Evolutionary conservation across 2,113 vertebrate genomes (phyloP), one percentile per base, ranked within the genome.

Genomic region (Anolis sagrei): DNA sequence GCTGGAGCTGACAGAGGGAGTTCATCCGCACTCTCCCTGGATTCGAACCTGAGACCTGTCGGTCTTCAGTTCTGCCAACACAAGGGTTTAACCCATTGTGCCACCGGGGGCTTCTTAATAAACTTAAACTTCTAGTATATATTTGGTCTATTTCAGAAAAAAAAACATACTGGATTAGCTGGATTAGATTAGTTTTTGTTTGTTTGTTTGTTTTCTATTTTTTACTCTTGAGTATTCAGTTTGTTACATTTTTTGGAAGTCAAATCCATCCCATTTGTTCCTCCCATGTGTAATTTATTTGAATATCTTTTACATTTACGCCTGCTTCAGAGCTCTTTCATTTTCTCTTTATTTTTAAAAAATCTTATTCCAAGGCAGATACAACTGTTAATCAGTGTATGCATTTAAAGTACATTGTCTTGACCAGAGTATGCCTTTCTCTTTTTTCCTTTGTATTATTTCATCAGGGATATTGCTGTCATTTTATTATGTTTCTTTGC

Each of bases 381-480:
- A 34, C 18, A 79, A 79, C 49, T 44, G 72, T 61, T 72, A 85
- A 85, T 79, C 66, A 72, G 44, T 39, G 49, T 21, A 9, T 72
- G 78, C 79, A 51, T 61, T 85, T 85, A 79, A 72, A 72, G 49
- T 25, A 44, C 27, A 21, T 61, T 72, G 49, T 51, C 18, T 25
- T 54, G 48, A 82, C 80, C 49, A 72, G 80, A 82, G 25, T 29
- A 82, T 13, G 8, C 25, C 23, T 72, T 54, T 29, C 18, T 64
- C 62, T 25, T 8, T 25, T 18, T 36, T 23, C 1, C 66, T 16
- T 61, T 72, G 49, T 61, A 79, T 61, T 74, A 73, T 61, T 84
- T 87, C 69, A 79, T 82, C 69, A 73, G 34, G 80, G n/a, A 84
- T 74, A 69, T 82, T 27, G 25, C 32, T 88, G 48, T 82, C 44